Conservation (phyloP, 2,797 vertebrate species). For the Notoglanidium macrostoma region DNA sequence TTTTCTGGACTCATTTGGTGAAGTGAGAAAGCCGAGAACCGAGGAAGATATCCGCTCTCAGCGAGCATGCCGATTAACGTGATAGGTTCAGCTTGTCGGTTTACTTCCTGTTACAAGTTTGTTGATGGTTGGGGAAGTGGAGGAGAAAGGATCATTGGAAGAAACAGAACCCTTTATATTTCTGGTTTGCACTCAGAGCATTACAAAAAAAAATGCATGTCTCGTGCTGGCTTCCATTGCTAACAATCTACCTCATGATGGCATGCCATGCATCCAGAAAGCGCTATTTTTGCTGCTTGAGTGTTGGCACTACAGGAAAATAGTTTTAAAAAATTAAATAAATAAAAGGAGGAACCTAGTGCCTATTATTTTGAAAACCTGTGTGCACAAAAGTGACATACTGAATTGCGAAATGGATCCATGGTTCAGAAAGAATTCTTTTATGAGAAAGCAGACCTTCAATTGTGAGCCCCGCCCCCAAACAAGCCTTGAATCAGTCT, state of each 20-base stretch:
- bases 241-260: background rate
- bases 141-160: background rate
- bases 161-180: background rate
- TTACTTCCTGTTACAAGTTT: background rate
- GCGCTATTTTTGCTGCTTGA: background rate
- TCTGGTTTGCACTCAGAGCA: background rate
- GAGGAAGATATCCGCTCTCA: background rate
- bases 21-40: background rate
- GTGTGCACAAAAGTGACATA: background rate
- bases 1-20: background rate
- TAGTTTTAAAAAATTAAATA: background rate
- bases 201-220: background rate
- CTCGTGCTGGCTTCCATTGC: background rate
- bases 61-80: background rate
- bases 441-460: background rate
- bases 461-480: background rate
- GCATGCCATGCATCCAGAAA: background rate
- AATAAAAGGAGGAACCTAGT: background rate
- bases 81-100: background rate
- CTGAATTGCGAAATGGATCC: background rate
- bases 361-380: background rate
- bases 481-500: background rate
- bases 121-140: background rate
- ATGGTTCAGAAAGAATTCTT: background rate
- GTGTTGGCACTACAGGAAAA: background rate